Evolutionary conservation across 2,888 invertebrate genomes (phyloP).

Genomic region (Timema podura): DNA sequence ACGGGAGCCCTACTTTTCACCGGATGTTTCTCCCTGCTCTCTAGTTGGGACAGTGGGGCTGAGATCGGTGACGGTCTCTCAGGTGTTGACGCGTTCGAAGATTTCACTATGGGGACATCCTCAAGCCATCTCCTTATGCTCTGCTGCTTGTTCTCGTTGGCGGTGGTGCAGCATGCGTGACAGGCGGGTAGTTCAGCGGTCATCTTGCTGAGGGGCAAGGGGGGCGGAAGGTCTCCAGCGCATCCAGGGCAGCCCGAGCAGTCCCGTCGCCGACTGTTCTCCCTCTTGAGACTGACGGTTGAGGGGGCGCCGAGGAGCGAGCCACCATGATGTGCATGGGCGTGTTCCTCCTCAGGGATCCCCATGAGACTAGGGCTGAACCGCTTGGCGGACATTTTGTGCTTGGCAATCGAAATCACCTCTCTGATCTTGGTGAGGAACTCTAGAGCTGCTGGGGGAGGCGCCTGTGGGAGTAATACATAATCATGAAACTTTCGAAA

Average conservation of each 20-base stretch:
- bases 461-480: slow-evolving; percentile 60
- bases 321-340: slow-evolving; percentile 3
- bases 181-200: slow-evolving; percentile 9
- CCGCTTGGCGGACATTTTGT: slow-evolving; percentile 77
- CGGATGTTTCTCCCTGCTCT: neutral
- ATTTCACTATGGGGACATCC: slow-evolving; percentile 54
- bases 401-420: slow-evolving; percentile 84
- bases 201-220: neutral
- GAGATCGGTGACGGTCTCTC: neutral
- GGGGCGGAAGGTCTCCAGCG: slow-evolving; percentile 39
- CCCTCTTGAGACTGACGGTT: slow-evolving; percentile 56
- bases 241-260: slow-evolving; percentile 69
- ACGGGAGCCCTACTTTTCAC: neutral
- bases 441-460: slow-evolving; percentile 85
- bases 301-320: slow-evolving; percentile 49
- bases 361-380: slow-evolving; percentile 73
- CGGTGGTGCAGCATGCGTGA: slow-evolving; percentile 14
- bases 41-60: slow-evolving; percentile 33
- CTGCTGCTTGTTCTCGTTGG: slow-evolving; percentile 62
- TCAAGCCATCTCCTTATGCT: slow-evolving; percentile 74
- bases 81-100: neutral
- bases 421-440: slow-evolving; percentile 85
- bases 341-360: slow-evolving; percentile 75
- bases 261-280: slow-evolving; percentile 56
- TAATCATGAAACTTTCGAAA: neutral